phyloP scores from a whole-genome alignment of 2,113 vertebrate genomes.

The Crotalus viridis region DNA sequence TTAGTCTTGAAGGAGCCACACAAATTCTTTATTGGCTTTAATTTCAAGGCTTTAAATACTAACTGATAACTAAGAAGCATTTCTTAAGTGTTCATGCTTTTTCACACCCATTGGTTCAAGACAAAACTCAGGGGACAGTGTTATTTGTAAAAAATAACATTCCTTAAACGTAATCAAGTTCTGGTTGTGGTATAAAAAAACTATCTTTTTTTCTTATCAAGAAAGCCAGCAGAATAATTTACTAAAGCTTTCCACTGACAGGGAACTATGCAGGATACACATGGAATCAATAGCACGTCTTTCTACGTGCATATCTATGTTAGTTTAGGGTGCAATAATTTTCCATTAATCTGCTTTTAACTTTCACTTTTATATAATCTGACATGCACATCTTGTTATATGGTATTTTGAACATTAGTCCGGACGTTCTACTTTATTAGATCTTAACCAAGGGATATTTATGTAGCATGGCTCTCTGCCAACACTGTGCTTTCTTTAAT shows the following conservation, averaged over 20 bases:
- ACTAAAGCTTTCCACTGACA: slow-evolving; percentile 19
- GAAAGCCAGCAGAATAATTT: slow-evolving; percentile 9
- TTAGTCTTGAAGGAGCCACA: not conserved
- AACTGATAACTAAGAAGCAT: not conserved
- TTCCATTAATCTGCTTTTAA: slow-evolving; percentile 65
- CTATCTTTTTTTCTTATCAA: slow-evolving; percentile 1
- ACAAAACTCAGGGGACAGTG: slow-evolving; percentile 33
- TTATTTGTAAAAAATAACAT: slow-evolving; percentile 22
- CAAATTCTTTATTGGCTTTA: not conserved
- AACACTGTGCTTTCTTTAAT: slow-evolving; percentile 67
- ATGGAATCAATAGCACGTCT: slow-evolving; percentile 43
- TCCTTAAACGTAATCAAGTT: slow-evolving; percentile 31
- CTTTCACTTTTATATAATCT: slow-evolving; percentile 59
- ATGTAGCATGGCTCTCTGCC: slow-evolving; percentile 67
- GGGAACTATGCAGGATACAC: slow-evolving; percentile 38
- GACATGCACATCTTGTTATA: slow-evolving; percentile 61
- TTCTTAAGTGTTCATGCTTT: not conserved
- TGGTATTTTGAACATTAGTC: slow-evolving; percentile 57
- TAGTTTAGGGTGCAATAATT: slow-evolving; percentile 34
- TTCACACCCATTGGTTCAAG: slow-evolving; percentile 21
- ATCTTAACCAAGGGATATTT: slow-evolving; percentile 70
- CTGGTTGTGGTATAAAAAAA: slow-evolving; percentile 32
- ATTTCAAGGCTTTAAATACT: not conserved
- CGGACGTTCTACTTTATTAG: slow-evolving; percentile 66
- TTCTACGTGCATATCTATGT: slow-evolving; percentile 28